Evolutionary conservation across 2,888 invertebrate genomes (phyloP).

Genomic region (Agrochola macilenta): DNA sequence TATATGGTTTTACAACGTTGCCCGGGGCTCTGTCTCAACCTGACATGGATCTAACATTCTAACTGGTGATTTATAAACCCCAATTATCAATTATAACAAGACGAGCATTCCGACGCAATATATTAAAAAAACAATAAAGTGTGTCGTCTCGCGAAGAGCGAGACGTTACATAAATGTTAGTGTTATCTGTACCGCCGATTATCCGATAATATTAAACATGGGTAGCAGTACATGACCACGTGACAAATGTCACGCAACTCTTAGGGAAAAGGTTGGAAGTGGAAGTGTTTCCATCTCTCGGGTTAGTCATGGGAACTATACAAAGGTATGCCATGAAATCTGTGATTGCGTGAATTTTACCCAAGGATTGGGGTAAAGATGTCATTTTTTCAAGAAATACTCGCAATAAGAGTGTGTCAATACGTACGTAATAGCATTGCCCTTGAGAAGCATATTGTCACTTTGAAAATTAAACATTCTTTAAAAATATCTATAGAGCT

Average conservation of each 20-base stretch:
- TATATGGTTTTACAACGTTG: conserved; percentile 53
- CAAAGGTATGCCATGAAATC: conserved; percentile 28
- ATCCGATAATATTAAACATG: conserved; percentile 50
- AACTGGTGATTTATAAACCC: conserved; percentile 58
- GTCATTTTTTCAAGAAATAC: conserved; percentile 5
- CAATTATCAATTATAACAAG: conserved; percentile 62
- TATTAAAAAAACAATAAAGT: conserved; percentile 54
- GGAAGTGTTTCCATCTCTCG: conserved; percentile 17
- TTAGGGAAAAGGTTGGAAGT: conserved; percentile 32
- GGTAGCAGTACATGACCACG: conserved; percentile 20
- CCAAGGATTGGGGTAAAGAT: neutral
- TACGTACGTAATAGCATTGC: neutral
- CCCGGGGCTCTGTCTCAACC: conserved; percentile 53
- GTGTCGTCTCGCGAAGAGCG: conserved; percentile 47
- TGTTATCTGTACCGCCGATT: conserved; percentile 42
- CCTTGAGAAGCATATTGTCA: neutral
- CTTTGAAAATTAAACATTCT: neutral
- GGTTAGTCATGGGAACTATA: conserved; percentile 42
- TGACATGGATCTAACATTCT: conserved; percentile 42
- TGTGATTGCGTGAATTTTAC: conserved; percentile 26
- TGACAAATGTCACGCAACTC: conserved; percentile 51
- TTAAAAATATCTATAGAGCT: neutral
- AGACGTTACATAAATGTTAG: conserved; percentile 52
- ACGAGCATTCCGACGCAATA: conserved; percentile 51
- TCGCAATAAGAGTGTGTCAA: neutral